Percentiles rank a stretch among this genome's conserved stretches.
Evolutionary conservation across 1,140 invertebrate species (phyloP).

Genomic region (Sarcophaga bullata): DNA sequence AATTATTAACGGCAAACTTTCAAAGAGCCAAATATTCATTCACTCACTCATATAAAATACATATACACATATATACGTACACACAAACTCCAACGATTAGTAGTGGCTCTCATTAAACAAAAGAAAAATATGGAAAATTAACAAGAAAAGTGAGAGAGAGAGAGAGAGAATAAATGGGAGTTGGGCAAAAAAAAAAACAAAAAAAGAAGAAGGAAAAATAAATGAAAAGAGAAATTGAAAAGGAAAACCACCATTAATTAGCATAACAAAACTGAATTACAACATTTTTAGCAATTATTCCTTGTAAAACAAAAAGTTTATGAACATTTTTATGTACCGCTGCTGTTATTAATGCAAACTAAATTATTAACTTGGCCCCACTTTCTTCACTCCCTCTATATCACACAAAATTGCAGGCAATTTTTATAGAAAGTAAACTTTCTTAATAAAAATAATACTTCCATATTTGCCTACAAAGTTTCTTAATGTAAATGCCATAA

Average conservation of each 20-base stretch:
- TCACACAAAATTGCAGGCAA: too few relatives aligned
- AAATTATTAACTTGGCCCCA: not conserved
- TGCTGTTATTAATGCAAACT: not conserved
- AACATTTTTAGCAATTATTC: not conserved
- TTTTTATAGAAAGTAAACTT: too few relatives aligned
- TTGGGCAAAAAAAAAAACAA: not conserved
- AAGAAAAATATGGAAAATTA: not conserved
- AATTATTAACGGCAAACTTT: not conserved
- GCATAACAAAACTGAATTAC: constrained; percentile 6
- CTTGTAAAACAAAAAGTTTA: constrained; percentile 15
- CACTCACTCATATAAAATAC: not conserved
- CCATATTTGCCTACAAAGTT: too few relatives aligned
- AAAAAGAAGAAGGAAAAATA: not conserved
- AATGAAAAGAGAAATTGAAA: not conserved
- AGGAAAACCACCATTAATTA: not conserved
- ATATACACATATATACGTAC: not conserved
- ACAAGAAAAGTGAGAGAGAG: not conserved
- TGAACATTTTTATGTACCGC: not conserved
- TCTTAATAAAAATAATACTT: too few relatives aligned
- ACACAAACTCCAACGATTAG: not conserved
- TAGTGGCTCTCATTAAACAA: not conserved
- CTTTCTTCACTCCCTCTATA: too few relatives aligned
- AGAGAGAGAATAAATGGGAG: not conserved
- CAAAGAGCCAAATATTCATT: not conserved
- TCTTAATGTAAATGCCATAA: too few relatives aligned